Base-by-base conservation (phyloP, 2,888 invertebrate species). In the Heliconius aoede region DNA sequence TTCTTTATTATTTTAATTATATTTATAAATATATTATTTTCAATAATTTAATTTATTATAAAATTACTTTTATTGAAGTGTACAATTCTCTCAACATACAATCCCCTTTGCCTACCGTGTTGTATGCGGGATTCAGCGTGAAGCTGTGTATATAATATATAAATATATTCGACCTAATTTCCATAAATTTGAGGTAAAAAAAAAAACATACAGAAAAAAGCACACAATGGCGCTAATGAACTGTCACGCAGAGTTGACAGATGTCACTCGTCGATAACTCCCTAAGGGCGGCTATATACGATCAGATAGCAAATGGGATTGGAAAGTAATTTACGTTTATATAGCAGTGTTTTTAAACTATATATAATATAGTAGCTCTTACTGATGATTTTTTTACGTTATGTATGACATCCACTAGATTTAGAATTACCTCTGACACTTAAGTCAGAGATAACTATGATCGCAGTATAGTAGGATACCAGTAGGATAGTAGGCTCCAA, bases 211-310 rank as follows among this genome's bases (percentile, higher is more conserved):
- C 36, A n/a, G n/a, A n/a, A 71, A 71, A 58, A 55, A 21, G n/a
- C 4, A 60, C n/a, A 72, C 30, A 60, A 72, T 26, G 26, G 58
- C 73, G 58, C 68, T 75, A 76, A 74, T 78, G 72, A 78, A 75
- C 74, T 74, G 76, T 72, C 74, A 79, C 68, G 68, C 74, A 51
- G 68, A 51, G 76, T 64, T 79, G 76, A 79, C 78, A 79, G 76
- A 74, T 77, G 78, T 79, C 78, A 79, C 55, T 51, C 74, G 74
- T 64, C 65, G 60, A 24, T 68, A 55, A 21, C 58, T 69, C 62
- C 62, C 69, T 75, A 51, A 75, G 68, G 69, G 30, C 74, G 5
- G 36, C 60, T 28, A 60, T 28, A 36, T 55, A 58, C 58, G 67
- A 74, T 68, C 64, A 3, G 11, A 51, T 64, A 55, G 51, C 7